Base-by-base conservation (phyloP, 2,797 vertebrate species). In the Adelosebastes latens region DNA sequence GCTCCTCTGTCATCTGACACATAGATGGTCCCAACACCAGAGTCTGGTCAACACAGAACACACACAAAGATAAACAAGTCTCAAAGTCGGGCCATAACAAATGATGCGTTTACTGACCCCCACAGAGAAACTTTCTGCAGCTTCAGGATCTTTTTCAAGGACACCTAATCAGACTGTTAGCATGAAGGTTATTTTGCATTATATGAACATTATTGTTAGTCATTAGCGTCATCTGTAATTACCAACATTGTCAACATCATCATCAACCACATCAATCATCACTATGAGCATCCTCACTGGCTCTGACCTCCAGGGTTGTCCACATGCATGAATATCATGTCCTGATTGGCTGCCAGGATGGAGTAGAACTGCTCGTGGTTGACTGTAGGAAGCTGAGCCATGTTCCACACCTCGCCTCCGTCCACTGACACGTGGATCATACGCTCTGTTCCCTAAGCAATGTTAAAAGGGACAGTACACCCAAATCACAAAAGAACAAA, bases 251-350 rank as follows among this genome's bases (percentile, higher is more conserved):
- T 65, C 74, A 67, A 18, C 27, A 63, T 60, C n/a, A 75, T 74
- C 32, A 80, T 72, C 55, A n/a, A 55, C 7, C 1, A 49, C 36
- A 52, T 55, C 64, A 25, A 9, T 46, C 52, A 67, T 56, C 25
- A 34, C 5, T 25, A 6, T 24, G 36, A 36, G 16, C 34, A 27
- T 11, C 25, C 4, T 74, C 52, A 60, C 3, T 27, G 18, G 27
- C 46, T 64, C 97, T 95, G 58, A 99, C 98, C 97, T 73, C 97
- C 97, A 0, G 96, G 97, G 66, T 98, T 97, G 22, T 98, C 98
- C 62, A 99, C 98, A 5, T 98, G 98, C 97, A 99, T 99, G 93
- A 99, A 98, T 4, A 99, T 96, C 97, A 99, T 96, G 93, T 99
- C 96, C 6, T 97, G 96, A 68, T 95, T 97, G 49, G 97, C 97